Conservation (phyloP, 2,113 vertebrate species). For the Salvelinus namaycush region DNA sequence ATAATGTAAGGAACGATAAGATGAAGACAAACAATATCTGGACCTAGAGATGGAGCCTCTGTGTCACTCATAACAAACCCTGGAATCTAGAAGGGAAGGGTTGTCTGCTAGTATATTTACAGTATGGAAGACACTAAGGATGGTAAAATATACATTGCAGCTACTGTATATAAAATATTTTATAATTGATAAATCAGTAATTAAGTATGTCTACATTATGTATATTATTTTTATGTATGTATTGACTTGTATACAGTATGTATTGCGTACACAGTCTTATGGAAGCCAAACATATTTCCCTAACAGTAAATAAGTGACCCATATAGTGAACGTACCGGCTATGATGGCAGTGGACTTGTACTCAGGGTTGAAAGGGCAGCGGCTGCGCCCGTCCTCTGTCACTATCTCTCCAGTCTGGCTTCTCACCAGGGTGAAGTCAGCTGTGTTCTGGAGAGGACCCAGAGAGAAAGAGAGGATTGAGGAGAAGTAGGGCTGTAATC, state of each 20-base stretch:
- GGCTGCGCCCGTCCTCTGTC: conserved; percentile 89
- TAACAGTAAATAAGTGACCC: neutral
- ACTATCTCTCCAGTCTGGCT: conserved; percentile 73
- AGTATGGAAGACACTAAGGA: neutral
- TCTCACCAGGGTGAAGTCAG: conserved; percentile 82
- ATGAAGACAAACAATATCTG: conserved; percentile 18
- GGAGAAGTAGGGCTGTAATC: conserved; percentile 20
- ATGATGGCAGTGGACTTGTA: conserved; percentile 94
- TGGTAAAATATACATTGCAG: neutral
- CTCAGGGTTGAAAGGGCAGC: conserved; percentile 94
- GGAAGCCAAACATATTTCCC: conserved; percentile 10
- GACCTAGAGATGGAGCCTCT: conserved; percentile 9
- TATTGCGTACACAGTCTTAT: neutral
- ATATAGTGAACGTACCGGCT: conserved; percentile 79
- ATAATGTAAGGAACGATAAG: conserved; percentile 48
- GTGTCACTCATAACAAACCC: conserved; percentile 23
- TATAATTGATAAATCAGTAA: too few species aligned
- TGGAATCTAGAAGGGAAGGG: neutral
- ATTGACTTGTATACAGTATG: neutral
- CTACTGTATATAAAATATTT: too few species aligned
- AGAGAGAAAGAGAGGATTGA: conserved; percentile 11
- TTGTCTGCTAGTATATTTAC: neutral
- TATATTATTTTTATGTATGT: neutral
- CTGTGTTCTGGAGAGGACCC: conserved; percentile 71
- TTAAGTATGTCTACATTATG: too few species aligned